A percentile compares a stretch with the other conserved stretches of the same genome.
phyloP scores from a whole-genome alignment of 2,113 vertebrate genomes.

The Catharus fuscescens region DNA sequence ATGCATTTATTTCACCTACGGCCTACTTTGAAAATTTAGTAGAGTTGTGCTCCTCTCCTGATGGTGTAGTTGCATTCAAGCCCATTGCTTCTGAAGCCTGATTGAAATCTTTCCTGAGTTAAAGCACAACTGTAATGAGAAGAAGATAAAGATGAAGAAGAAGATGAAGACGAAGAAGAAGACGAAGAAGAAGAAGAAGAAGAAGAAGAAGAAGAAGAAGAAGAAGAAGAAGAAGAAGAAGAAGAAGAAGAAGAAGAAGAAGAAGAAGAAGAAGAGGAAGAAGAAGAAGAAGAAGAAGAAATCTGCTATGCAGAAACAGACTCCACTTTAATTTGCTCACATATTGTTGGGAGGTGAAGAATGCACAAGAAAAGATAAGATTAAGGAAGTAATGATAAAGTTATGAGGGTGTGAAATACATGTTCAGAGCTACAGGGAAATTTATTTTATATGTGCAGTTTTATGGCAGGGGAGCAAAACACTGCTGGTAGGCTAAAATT shows the following conservation, averaged over 20 bases:
- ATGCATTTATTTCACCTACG: neutral
- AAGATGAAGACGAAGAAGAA: neutral
- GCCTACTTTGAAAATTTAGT: neutral
- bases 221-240: neutral
- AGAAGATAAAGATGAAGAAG: neutral
- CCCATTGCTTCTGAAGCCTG: neutral
- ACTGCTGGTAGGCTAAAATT: neutral
- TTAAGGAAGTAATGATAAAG: neutral
- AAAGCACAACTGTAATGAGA: neutral
- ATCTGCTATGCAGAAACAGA: neutral
- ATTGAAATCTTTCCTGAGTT: neutral
- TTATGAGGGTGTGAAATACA: neutral
- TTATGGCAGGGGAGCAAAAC: neutral
- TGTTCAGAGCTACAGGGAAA: neutral
- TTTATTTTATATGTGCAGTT: neutral
- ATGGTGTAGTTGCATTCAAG: neutral
- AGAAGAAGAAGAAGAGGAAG: too few relatives aligned
- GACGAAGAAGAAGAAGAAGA: too few relatives aligned
- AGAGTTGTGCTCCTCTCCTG: neutral
- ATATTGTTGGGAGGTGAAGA: neutral
- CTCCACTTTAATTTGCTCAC: neutral
- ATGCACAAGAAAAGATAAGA: neutral
- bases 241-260: too few relatives aligned
- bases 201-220: neutral
- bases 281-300: neutral